Evolutionary conservation across 2,797 vertebrate genomes (phyloP).

Genomic region (Peromyscus nudipes): DNA sequence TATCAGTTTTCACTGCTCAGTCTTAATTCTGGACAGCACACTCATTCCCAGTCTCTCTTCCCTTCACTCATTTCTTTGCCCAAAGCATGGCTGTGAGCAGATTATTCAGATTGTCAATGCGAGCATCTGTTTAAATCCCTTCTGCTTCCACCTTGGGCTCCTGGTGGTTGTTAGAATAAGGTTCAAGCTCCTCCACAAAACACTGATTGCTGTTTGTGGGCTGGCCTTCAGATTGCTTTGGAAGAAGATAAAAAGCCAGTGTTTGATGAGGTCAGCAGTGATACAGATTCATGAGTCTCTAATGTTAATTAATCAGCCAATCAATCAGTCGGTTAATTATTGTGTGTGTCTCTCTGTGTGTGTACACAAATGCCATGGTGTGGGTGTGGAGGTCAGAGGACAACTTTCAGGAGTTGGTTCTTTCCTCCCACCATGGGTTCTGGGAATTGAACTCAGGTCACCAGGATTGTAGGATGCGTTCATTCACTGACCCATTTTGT

Average conservation of each 20-base stretch:
- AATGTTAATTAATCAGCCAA: not conserved
- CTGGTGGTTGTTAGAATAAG: not conserved
- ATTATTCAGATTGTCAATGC: constrained; percentile 5
- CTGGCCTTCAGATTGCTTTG: constrained; percentile 17
- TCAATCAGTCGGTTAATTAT: not conserved
- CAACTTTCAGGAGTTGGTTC: not conserved
- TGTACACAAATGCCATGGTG: not conserved
- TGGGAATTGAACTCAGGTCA: not conserved
- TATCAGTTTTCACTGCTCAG: not conserved
- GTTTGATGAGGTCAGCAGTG: constrained; percentile 15
- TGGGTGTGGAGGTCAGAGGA: not conserved
- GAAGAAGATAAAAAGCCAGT: not conserved
- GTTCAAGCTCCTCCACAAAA: not conserved
- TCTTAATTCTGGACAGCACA: not conserved
- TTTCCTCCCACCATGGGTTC: not conserved
- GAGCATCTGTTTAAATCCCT: not conserved
- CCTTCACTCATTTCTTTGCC: not conserved
- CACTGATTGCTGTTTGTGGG: not conserved
- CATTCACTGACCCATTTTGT: not conserved
- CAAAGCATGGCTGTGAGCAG: not conserved
- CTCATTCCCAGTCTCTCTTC: not conserved
- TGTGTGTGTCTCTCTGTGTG: not conserved
- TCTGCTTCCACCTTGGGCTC: not conserved
- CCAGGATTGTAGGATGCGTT: not conserved
- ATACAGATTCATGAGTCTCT: not conserved